These are phyloP conservation scores for Bugula neritina DNA, from an alignment of 2,888 invertebrate genomes.

Conservation along the genomic window DNA sequence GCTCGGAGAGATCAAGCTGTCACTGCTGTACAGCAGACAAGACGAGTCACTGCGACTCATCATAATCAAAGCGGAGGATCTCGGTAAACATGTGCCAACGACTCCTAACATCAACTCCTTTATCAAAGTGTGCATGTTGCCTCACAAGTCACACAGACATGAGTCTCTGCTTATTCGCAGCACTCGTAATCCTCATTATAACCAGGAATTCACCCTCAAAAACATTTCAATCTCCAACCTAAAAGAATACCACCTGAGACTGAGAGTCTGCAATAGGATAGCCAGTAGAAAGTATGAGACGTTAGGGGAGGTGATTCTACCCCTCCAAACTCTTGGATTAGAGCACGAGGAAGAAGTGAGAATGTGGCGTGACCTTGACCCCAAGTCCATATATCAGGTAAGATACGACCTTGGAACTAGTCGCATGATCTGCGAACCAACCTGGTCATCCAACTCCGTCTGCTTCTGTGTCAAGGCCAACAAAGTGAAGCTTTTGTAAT, in stretches of 20 bases:
- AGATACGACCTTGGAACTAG: too few species aligned
- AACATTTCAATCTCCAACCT: slow-evolving; percentile 50
- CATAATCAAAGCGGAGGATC: slow-evolving; percentile 44
- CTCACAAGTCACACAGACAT: slow-evolving; percentile 54
- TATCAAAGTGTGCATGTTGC: slow-evolving; percentile 51
- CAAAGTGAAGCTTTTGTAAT: too few species aligned
- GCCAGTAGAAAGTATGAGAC: slow-evolving; percentile 38
- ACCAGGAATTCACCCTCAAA: slow-evolving; percentile 54
- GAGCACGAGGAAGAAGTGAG: slow-evolving; percentile 52
- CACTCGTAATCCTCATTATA: slow-evolving; percentile 50
- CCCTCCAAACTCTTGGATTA: slow-evolving; percentile 42
- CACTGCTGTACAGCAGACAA: slow-evolving; percentile 53
- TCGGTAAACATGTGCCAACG: slow-evolving; percentile 47
- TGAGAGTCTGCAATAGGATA: slow-evolving; percentile 51
- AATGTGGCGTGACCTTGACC: slow-evolving; percentile 49
- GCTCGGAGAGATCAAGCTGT: slow-evolving; percentile 46
- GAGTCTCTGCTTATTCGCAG: slow-evolving; percentile 46
- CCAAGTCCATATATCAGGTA: slow-evolving; percentile 12
- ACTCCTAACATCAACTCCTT: slow-evolving; percentile 49
- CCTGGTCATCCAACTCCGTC: too few species aligned
- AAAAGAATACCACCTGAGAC: slow-evolving; percentile 44
- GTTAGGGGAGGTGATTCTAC: slow-evolving; percentile 52
- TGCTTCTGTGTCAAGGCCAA: too few species aligned
- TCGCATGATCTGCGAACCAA: too few species aligned
- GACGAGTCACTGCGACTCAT: slow-evolving; percentile 52